phyloP scores from a whole-genome alignment of 2,797 vertebrate species.

The Anas capensis region DNA sequence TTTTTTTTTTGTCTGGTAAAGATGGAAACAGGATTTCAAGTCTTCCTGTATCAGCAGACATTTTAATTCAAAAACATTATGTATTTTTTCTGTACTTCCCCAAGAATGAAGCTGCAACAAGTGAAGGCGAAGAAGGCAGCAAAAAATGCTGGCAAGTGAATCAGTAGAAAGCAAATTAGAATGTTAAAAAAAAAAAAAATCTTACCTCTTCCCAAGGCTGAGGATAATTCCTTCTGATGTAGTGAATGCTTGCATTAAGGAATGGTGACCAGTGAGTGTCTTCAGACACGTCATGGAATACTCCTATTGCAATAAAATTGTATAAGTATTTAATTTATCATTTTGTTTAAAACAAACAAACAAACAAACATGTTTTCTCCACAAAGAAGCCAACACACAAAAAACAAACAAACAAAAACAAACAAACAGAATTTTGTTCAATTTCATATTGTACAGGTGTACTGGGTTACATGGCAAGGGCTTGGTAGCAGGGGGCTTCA shows the following conservation, averaged over 20 bases:
- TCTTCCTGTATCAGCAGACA: background rate
- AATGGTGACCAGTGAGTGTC: constrained; percentile 85
- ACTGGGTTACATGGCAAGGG: too few relatives aligned
- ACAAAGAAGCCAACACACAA: background rate
- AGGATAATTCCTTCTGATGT: constrained; percentile 79
- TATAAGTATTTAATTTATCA: background rate
- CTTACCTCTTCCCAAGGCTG: constrained; percentile 81
- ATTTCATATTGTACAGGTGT: background rate
- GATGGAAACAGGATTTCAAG: background rate
- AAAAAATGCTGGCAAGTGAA: background rate
- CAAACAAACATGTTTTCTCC: background rate
- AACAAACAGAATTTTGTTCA: background rate
- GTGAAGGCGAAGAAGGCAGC: background rate
- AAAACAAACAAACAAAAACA: background rate
- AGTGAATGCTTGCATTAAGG: constrained; percentile 78
- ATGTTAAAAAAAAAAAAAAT: background rate
- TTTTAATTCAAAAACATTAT: background rate
- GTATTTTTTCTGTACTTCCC: background rate
- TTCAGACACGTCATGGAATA: constrained; percentile 80
- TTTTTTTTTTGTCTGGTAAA: background rate
- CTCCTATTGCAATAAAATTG: constrained; percentile 62
- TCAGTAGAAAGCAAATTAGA: background rate
- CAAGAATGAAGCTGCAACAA: background rate
- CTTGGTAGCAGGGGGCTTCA: too few relatives aligned
- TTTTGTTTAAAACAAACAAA: background rate